A percentile compares a stretch with the other conserved stretches of the same genome.
Evolutionary conservation across 2,888 invertebrate genomes (phyloP).

Genomic region (Anaspis maculata): DNA sequence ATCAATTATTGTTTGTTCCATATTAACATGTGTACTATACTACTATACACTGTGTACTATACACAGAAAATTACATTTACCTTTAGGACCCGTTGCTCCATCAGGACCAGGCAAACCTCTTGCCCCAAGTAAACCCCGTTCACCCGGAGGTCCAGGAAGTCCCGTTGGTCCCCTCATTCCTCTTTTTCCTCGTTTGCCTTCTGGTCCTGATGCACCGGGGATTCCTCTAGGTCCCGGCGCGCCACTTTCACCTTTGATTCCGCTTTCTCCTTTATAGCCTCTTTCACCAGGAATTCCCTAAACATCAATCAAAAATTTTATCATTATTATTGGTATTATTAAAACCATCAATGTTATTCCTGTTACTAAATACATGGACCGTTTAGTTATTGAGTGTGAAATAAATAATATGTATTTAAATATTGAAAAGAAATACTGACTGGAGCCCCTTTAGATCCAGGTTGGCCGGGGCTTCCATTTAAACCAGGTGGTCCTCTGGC

Average conservation of each 20-base stretch:
- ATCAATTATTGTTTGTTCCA: no score
- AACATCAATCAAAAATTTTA: conserved; percentile 5
- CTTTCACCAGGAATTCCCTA: conserved; percentile 71
- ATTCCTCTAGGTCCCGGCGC: conserved; percentile 64
- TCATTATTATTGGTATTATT: background rate
- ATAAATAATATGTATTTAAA: background rate
- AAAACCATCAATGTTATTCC: no score
- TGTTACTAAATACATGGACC: no score
- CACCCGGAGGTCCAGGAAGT: conserved; percentile 62
- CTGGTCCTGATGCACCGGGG: conserved; percentile 65
- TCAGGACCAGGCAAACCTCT: conserved; percentile 69
- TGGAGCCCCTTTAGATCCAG: conserved; percentile 67
- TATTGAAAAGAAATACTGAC: conserved; percentile 40
- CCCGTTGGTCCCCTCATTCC: conserved; percentile 72
- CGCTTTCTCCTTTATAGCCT: conserved; percentile 71
- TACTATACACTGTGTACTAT: no score
- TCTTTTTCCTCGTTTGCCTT: conserved; percentile 75
- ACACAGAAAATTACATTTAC: no score
- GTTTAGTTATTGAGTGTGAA: no score
- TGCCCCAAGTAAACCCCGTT: conserved; percentile 58
- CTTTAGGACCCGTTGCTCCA: conserved; percentile 68
- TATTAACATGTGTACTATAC: no score
- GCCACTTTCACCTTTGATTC: conserved; percentile 69
- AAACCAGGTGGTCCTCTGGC: conserved; percentile 69
- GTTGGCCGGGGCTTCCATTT: conserved; percentile 62